Evolutionary conservation across 2,797 vertebrate genomes (phyloP), one percentile per base, ranked within the genome.

Genomic region (Steatocranus sp.): DNA sequence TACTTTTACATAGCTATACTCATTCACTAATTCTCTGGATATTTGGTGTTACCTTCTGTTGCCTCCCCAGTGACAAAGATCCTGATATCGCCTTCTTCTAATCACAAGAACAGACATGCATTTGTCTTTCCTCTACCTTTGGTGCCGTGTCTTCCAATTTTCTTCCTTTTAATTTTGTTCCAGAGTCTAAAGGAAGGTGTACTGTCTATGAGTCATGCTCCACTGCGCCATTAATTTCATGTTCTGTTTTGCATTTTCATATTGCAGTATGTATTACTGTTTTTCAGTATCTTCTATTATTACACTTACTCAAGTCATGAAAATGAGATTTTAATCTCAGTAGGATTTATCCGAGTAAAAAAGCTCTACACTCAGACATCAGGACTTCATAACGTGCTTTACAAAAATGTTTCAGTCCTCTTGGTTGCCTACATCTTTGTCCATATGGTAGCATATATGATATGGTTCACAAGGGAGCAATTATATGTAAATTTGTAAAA

Each of bases 381-480:
- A 68, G 38, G 63, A 68, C 25, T 70, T 46, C 23, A 46, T 46
- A 70, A 27, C 68, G n/a, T n/a, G 17, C 25, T 73, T 73, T 48
- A 30, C 43, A 30, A 12, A 48, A 14, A 73, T 30, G 25, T 27
- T 30, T 48, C 17, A n/a, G 43, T 30, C 38, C 15, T 48, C 25
- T 32, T 27, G 43, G 25, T 48, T 73, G 17, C 41, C 17, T 48
- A 48, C 7, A 48, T 30, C 17, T 73, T 48, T 48, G 25, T 48
- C 25, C 41, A 73, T 48, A 73, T 48, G 43, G 43, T 73, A 48
- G 10, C 17, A 8, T 10, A 8, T 30, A 30, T 14, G 56, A 49
- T 50, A 20, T 66, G 50, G 11, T 54, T 86, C 85, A 73, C 73
- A 85, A 83, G 86, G 75, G 32, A 54, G 81, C 43, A 80, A 80